These are phyloP conservation scores for Prolemur simus DNA, from an alignment of 2,113 vertebrate genomes.

Conservation along the genomic window DNA sequence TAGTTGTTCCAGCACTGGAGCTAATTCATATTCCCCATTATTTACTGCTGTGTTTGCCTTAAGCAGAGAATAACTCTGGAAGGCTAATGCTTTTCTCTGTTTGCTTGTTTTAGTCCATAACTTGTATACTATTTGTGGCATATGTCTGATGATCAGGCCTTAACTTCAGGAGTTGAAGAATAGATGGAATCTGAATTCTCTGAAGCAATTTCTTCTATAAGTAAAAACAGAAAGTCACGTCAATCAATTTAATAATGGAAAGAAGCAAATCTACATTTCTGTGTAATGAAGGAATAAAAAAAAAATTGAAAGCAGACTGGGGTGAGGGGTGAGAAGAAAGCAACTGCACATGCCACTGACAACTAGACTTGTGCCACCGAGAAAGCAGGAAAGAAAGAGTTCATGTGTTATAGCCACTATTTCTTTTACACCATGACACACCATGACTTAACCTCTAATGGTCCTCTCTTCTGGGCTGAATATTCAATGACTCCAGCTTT, in stretches of 20 bases:
- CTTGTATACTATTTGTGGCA: conserved; percentile 55
- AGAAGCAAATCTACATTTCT: conserved; percentile 4
- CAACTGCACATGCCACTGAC: neutral
- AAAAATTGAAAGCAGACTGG: neutral
- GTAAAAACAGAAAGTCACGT: conserved; percentile 37
- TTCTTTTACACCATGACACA: neutral
- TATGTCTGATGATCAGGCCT: conserved; percentile 87
- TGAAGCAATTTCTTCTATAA: conserved; percentile 93
- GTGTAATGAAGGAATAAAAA: neutral
- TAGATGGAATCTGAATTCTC: conserved; percentile 95
- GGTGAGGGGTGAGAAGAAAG: neutral
- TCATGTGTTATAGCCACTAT: neutral
- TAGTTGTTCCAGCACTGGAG: conserved; percentile 75
- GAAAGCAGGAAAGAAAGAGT: neutral
- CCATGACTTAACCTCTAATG: neutral
- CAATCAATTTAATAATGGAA: conserved; percentile 22
- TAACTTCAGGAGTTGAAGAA: conserved; percentile 92
- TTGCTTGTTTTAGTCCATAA: conserved; percentile 78
- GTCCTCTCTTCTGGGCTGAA: neutral
- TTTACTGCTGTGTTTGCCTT: conserved; percentile 81
- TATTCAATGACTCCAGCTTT: neutral
- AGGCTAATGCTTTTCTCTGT: conserved; percentile 81
- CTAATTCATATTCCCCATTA: conserved; percentile 73
- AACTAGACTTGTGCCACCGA: neutral
- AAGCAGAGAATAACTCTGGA: conserved; percentile 75